These are phyloP conservation scores for Knipowitschia caucasica DNA, from an alignment of 2,797 vertebrate species.

Conservation along the genomic window DNA sequence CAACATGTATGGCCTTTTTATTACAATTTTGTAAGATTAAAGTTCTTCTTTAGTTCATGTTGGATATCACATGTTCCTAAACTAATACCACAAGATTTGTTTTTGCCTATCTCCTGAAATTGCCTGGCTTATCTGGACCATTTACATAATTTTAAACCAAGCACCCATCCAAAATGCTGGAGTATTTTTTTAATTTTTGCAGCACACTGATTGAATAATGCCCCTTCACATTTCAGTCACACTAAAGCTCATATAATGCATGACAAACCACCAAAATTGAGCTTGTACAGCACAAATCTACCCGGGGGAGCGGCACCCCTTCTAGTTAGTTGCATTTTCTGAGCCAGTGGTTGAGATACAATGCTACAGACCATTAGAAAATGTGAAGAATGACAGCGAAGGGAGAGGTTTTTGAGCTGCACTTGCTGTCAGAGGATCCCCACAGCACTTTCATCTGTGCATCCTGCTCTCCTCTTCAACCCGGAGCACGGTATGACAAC, in stretches of 20 bases:
- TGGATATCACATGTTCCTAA: background rate
- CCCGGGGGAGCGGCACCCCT: slow-evolving; percentile 46
- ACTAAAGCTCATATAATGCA: slow-evolving; percentile 56
- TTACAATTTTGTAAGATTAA: background rate
- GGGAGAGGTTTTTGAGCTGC: slow-evolving; percentile 40
- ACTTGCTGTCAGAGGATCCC: slow-evolving; percentile 53
- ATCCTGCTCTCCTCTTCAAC: slow-evolving; percentile 42
- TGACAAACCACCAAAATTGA: slow-evolving; percentile 53
- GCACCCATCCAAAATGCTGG: slow-evolving; percentile 47
- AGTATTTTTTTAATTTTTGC: slow-evolving; percentile 53
- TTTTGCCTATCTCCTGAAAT: slow-evolving; percentile 40
- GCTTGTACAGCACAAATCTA: slow-evolving; percentile 59
- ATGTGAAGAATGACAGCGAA: slow-evolving; percentile 38
- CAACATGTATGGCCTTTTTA: background rate
- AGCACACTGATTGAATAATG: slow-evolving; percentile 52
- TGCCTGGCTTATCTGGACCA: slow-evolving; percentile 38
- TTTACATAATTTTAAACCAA: slow-evolving; percentile 58
- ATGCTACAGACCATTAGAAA: slow-evolving; percentile 57
- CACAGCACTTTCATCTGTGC: slow-evolving; percentile 53
- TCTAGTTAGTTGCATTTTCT: slow-evolving; percentile 56
- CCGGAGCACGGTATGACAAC: slow-evolving; percentile 61
- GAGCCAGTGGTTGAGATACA: slow-evolving; percentile 54
- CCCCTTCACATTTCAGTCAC: slow-evolving; percentile 51
- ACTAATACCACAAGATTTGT: slow-evolving; percentile 30
- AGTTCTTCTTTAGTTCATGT: background rate